Base-by-base conservation (phyloP, 2,113 vertebrate species). In the Clupea harengus region DNA sequence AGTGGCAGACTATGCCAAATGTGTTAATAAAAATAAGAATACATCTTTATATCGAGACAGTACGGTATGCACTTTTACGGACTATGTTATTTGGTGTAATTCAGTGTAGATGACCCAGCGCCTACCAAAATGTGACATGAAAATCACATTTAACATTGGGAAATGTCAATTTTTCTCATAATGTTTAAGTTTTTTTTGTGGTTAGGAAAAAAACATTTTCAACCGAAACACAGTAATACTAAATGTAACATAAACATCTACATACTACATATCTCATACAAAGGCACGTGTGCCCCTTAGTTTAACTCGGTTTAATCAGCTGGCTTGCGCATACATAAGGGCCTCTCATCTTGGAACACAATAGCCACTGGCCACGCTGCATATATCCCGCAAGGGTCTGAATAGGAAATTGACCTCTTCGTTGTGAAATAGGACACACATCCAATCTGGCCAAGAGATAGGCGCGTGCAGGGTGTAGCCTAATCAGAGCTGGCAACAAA, bases 391-490 rank as follows among this genome's bases (percentile, higher is more conserved):
- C 93, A 94, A 94, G 93, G 92, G 96, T 96, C 96, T 96, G 95
- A 95, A 96, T 96, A 94, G 95, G 95, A 96, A 96, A 97, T 97
- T 97, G 97, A 97, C 96, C 97, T 96, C 95, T 95, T 88, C 92
- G 93, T 94, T 96, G 96, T 95, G 95, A 95, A 94, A 93, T 92
- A 89, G 92, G 84, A 94, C 94, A 93, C 94, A 93, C 91, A 92
- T 93, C 93, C 96, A 96, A 97, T 96, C 95, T 97, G 97, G 94
- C 95, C 93, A 92, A 92, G 93, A 94, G 94, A 93, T 92, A 95
- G 96, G 89, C 96, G 95, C 97, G 96, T 97, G 96, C 96, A 96
- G 95, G 90, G 88, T 89, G 91, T 92, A 39, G 39, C 39, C 39
- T 39, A 93, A 93, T 95, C 93, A 93, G 91, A 18, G 86, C 84